Evolutionary conservation across 2,797 vertebrate species (phyloP), one percentile per base, ranked within the genome.

Genomic region (Balearica regulorum): DNA sequence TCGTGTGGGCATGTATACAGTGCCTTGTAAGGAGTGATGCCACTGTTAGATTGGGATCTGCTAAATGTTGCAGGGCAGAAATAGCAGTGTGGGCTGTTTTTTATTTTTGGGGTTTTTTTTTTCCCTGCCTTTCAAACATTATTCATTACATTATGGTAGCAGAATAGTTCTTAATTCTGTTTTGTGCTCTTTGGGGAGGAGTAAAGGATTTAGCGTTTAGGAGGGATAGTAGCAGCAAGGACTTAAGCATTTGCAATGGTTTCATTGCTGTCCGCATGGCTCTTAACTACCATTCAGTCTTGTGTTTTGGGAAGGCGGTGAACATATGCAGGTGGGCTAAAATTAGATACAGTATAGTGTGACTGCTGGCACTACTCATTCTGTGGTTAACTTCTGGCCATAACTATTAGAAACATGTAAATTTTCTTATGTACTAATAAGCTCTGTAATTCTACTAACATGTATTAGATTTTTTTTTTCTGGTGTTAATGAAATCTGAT

Each of bases 71-170:
- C 29, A 68, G 87, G 64, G 35, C 75, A 80, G 44, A 87, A 75
- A 35, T 60, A 68, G 53, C 43, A n/a, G 12, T 18, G 17, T 51
- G 43, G 33, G 46, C 37, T 84, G 0, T 7, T 13, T 49, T 11
- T 26, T 20, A 6, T 5, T 55, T 16, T 21, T 6, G 39, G 39
- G 14, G 6, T 11, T 28, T 13, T 5, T 18, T 15, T 37, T 13
- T 5, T 11, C 4, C 18, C 5, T 2, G 10, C 4, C 17, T 29
- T 70, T 73, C 0, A 1, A 54, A 44, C 0, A 0, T 53, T 68
- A 31, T n/a, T 84, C 1, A 2, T 89, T 89, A 51, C 14, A 2
- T 76, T 51, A 37, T 31, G 6, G 43, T 71, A 75, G 28, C 49
- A 83, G 68, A 75, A 31, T 31, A 46, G 43, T 57, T 71, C 17